Evolutionary conservation across 2,888 invertebrate genomes (phyloP).

Genomic region (Colostygia pectinataria): DNA sequence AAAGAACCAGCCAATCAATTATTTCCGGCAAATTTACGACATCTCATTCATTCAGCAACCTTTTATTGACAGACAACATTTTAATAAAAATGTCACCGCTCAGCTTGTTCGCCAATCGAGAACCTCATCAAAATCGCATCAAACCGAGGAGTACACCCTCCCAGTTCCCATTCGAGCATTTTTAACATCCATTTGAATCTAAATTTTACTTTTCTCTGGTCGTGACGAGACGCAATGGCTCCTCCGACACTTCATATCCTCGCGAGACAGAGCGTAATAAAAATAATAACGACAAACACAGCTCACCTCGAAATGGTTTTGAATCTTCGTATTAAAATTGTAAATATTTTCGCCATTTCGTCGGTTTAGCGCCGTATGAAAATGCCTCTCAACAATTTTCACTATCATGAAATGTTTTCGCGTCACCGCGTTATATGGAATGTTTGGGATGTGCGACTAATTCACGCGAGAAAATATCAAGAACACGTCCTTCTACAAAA

Average conservation of each 20-base stretch:
- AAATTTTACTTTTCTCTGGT: constrained; percentile 63
- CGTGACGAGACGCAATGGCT: constrained; percentile 48
- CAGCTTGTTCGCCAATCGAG: constrained; percentile 39
- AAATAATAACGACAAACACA: constrained; percentile 59
- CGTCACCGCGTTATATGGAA: constrained; percentile 57
- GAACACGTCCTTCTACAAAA: constrained; percentile 56
- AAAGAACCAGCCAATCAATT: constrained; percentile 55
- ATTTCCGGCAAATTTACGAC: constrained; percentile 55
- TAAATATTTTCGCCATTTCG: constrained; percentile 36
- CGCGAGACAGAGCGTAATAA: constrained; percentile 54
- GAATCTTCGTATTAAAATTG: constrained; percentile 36
- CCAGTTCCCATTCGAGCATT: constrained; percentile 57
- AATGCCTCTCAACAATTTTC: constrained; percentile 50
- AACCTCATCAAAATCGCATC: constrained; percentile 74
- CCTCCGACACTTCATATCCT: constrained; percentile 54
- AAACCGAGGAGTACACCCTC: constrained; percentile 52
- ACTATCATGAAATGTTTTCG: constrained; percentile 48
- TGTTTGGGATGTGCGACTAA: constrained; percentile 61
- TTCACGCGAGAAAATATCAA: constrained; percentile 72
- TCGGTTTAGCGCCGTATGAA: constrained; percentile 50
- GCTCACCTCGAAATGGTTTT: constrained; percentile 41
- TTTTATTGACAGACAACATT: constrained; percentile 56
- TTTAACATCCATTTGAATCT: constrained; percentile 70
- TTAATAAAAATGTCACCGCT: constrained; percentile 63
- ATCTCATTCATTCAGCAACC: constrained; percentile 54